Evolutionary conservation across 2,888 invertebrate species (phyloP).

Genomic region (Macrophya annulata): DNA sequence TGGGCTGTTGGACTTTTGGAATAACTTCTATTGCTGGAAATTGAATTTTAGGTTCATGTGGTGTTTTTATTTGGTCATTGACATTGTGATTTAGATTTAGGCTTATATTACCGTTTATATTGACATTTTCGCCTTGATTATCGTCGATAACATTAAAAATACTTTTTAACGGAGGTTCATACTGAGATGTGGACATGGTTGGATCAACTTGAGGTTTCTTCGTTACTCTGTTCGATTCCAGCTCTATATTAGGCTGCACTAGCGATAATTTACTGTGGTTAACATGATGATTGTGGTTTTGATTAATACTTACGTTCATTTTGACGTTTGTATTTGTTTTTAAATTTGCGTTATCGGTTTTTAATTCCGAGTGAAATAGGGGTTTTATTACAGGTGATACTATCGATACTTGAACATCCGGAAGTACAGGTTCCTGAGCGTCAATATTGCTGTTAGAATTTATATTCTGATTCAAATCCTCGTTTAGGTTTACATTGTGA

Average conservation of each 20-base stretch:
- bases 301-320: neutral
- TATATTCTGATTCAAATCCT: slow-evolving; percentile 2
- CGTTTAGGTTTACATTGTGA: neutral
- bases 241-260: neutral
- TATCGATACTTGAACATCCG: slow-evolving; percentile 1
- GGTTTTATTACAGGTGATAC: neutral
- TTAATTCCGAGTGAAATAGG: neutral
- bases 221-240: neutral
- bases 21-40: neutral
- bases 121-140: neutral
- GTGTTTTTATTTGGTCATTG: neutral
- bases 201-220: neutral
- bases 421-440: neutral
- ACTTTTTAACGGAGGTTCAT: neutral
- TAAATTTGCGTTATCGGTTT: neutral
- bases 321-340: slow-evolving; percentile 3
- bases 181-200: neutral
- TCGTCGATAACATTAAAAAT: neutral
- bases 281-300: neutral
- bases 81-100: neutral
- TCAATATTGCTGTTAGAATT: slow-evolving; percentile 4
- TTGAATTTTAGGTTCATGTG: neutral
- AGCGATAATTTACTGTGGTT: neutral
- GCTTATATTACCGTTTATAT: neutral
- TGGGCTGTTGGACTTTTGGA: neutral